These are phyloP conservation scores for Clinocottus analis DNA, from an alignment of 2,113 vertebrate species.

Conservation along the genomic window DNA sequence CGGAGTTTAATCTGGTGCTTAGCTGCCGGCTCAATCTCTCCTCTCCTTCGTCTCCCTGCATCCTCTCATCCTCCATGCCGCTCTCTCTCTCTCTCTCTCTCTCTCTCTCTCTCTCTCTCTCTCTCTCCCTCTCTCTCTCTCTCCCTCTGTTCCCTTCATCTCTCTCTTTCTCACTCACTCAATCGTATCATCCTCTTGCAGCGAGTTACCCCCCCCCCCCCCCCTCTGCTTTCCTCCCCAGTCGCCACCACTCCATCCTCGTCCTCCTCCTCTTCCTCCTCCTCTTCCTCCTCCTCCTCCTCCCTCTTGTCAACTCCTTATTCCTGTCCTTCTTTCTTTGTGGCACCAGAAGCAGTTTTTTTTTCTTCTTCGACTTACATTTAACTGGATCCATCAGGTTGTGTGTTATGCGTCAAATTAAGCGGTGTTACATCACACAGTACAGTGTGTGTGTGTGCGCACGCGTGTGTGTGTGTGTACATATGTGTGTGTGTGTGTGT, in stretches of 20 bases:
- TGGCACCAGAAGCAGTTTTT: slow-evolving; percentile 25
- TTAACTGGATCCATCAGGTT: slow-evolving; percentile 63
- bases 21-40: slow-evolving; percentile 69
- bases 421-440: slow-evolving; percentile 52
- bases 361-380: slow-evolving; percentile 19
- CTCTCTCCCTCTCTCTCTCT: slow-evolving; percentile 36
- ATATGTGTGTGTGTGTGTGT: slow-evolving; percentile 15
- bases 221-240: neutral
- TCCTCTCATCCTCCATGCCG: slow-evolving; percentile 53
- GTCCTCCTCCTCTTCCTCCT: slow-evolving; percentile 7
- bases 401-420: slow-evolving; percentile 55
- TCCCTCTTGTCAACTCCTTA: slow-evolving; percentile 50
- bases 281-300: neutral
- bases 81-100: slow-evolving; percentile 16
- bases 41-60: slow-evolving; percentile 58
- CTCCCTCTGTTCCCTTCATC: slow-evolving; percentile 26
- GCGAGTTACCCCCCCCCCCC: slow-evolving; percentile 14
- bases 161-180: slow-evolving; percentile 55
- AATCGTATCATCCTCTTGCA: slow-evolving; percentile 65
- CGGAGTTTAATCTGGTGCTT: slow-evolving; percentile 79
- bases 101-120: slow-evolving; percentile 50
- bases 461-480: neutral
- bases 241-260: neutral
- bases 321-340: slow-evolving; percentile 26
- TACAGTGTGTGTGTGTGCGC: neutral